Evolutionary conservation across 30 jellyfish, hydroid and myxozoan genomes (phyloP).

Genomic region (Mastigias papua): DNA sequence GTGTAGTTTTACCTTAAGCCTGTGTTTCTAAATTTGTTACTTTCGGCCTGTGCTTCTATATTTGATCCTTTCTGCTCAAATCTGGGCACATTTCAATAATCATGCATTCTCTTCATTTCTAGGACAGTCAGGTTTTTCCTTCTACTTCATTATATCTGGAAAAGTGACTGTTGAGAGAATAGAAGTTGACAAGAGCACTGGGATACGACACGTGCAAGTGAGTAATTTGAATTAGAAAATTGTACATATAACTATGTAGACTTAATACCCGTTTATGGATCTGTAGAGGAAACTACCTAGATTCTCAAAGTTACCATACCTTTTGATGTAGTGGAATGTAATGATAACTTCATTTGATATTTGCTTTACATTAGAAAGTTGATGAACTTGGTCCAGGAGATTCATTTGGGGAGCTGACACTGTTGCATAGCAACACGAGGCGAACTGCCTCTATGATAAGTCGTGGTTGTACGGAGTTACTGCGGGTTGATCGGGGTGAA

Average conservation of each 20-base stretch:
- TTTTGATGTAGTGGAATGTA: neutral
- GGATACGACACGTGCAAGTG: constrained; percentile 84
- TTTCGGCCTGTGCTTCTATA: too few relatives aligned
- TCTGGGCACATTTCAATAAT: neutral
- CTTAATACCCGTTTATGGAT: too few relatives aligned
- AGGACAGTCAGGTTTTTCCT: constrained; percentile 42
- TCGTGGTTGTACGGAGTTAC: constrained; percentile 81
- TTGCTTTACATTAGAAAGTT: constrained; percentile 49
- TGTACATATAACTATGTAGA: neutral
- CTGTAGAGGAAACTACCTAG: too few relatives aligned
- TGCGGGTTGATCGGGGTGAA: constrained; percentile 89
- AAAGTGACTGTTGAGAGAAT: constrained; percentile 80
- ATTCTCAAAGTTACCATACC: too few relatives aligned
- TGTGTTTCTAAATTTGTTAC: too few relatives aligned
- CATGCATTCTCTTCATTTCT: neutral
- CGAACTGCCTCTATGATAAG: constrained; percentile 89
- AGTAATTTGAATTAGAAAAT: neutral
- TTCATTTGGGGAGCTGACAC: constrained; percentile 92
- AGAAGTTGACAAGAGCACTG: constrained; percentile 72
- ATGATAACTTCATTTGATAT: neutral
- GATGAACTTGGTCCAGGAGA: constrained; percentile 88
- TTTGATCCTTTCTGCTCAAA: too few relatives aligned
- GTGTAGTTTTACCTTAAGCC: too few relatives aligned
- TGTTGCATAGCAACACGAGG: constrained; percentile 74
- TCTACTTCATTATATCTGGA: constrained; percentile 90